A percentile compares a stretch with the other conserved stretches of the same genome.
These are phyloP conservation scores for Varanus komodoensis DNA, from an alignment of 2,113 vertebrate genomes.

Conservation along the genomic window DNA sequence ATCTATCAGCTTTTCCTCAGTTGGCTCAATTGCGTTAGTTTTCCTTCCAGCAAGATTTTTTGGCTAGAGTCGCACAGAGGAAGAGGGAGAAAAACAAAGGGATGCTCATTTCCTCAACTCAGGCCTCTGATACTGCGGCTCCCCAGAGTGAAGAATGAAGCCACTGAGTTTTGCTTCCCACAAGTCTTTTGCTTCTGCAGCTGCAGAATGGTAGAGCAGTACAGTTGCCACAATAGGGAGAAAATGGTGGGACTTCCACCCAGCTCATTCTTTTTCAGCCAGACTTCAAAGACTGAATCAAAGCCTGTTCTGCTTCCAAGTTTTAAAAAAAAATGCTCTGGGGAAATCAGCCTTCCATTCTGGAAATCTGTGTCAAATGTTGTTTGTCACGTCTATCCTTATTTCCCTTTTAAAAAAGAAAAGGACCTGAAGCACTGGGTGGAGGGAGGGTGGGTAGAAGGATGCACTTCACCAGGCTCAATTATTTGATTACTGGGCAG, in stretches of 20 bases:
- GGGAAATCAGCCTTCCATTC: neutral
- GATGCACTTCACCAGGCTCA: too few species aligned
- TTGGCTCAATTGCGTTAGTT: neutral
- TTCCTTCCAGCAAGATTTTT: neutral
- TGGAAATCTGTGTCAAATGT: neutral
- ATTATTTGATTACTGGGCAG: too few species aligned
- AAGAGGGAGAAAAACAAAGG: neutral
- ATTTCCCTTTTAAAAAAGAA: neutral
- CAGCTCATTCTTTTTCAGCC: neutral
- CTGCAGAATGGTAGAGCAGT: neutral
- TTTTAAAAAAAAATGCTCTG: neutral
- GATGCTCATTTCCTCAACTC: neutral
- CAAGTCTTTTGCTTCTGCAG: neutral
- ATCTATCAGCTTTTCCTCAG: neutral
- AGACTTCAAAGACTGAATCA: neutral
- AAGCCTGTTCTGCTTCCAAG: neutral
- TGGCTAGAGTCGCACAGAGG: neutral
- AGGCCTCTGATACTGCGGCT: conserved; percentile 7
- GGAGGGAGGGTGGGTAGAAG: too few species aligned
- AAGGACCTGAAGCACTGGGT: too few species aligned
- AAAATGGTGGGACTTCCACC: neutral
- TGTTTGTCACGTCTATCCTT: neutral
- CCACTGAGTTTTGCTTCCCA: neutral
- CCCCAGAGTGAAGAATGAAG: neutral
- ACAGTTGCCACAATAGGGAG: neutral